Evolutionary conservation across 2,888 invertebrate genomes (phyloP), one percentile per base, ranked within the genome.

Genomic region (Drosophila kanekoi): DNA sequence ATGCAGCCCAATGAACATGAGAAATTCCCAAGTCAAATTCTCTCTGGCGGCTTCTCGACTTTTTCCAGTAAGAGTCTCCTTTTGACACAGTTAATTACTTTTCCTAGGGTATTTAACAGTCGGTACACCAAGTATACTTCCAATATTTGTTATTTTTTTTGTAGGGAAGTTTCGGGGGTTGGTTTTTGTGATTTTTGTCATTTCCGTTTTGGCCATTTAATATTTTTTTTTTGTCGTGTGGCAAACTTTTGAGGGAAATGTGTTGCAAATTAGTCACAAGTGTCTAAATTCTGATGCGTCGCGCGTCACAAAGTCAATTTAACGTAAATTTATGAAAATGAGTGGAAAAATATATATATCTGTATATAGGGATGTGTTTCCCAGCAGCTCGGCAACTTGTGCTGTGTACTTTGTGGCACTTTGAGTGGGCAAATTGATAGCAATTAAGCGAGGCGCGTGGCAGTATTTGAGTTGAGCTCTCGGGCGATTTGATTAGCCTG

Each of bases 221-320:
- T 61, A 28, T 32, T 44, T n/a, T 45, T 14, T 35, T 59, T 62
- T 48, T 52, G 62, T 75, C 53, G 47, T 72, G 51, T 51, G 33
- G 16, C 43, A 66, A 77, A 71, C 52, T 77, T 77, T 63, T 58
- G 49, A 77, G 60, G 64, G 45, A 74, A 78, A 78, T 78, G 83
- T 80, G 86, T 80, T 51, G 72, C 80, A 86, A 83, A 83, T 86
- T 83, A 86, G 86, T 81, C 81, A 61, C 66, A 79, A 83, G 79
- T 86, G 79, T 79, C 81, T 79, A 72, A 74, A 67, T 73, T 77
- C 54, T 53, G 40, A 61, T 43, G 28, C 54, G 54, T 52, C 43
- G 43, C 66, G 74, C 71, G 63, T 77, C 63, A 58, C 20, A 68
- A 72, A 76, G 77, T 77, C 77, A 71, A 79, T 81, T 77, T 63